Percentiles rank a stretch among this genome's conserved stretches.
Conservation (phyloP, 2,113 vertebrate species). For the Ictidomys tridecemlineatus region DNA sequence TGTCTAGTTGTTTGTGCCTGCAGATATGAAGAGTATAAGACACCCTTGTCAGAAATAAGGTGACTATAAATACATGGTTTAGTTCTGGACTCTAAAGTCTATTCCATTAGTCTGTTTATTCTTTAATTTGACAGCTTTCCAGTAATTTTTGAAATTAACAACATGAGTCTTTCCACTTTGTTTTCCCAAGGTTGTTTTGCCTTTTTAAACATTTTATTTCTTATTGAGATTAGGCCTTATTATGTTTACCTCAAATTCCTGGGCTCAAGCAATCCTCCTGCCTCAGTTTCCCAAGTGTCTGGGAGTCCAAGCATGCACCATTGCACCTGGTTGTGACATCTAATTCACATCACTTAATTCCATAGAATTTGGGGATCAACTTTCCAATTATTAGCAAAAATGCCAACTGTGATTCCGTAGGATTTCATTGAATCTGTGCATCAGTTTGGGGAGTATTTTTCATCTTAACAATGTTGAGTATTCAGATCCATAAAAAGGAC, state of each 20-base stretch:
- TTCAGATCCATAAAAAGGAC: not conserved
- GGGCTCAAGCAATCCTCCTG: not conserved
- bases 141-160: constrained; percentile 11
- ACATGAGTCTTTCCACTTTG: not conserved
- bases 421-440: not conserved
- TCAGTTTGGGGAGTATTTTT: not conserved
- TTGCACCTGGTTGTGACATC: not conserved
- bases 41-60: not conserved
- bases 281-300: not conserved
- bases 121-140: not conserved
- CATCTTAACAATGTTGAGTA: not conserved
- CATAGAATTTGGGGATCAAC: not conserved
- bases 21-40: not conserved
- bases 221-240: not conserved
- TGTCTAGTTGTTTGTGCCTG: not conserved
- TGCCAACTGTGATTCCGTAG: not conserved
- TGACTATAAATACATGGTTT: not conserved
- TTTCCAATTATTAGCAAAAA: not conserved
- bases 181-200: not conserved
- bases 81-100: not conserved
- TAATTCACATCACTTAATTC: not conserved
- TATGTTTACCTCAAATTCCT: not conserved
- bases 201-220: not conserved
- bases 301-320: not conserved
- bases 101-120: not conserved